Evolutionary conservation across 2,888 invertebrate genomes (phyloP).

Genomic region (Sicus ferrugineus): DNA sequence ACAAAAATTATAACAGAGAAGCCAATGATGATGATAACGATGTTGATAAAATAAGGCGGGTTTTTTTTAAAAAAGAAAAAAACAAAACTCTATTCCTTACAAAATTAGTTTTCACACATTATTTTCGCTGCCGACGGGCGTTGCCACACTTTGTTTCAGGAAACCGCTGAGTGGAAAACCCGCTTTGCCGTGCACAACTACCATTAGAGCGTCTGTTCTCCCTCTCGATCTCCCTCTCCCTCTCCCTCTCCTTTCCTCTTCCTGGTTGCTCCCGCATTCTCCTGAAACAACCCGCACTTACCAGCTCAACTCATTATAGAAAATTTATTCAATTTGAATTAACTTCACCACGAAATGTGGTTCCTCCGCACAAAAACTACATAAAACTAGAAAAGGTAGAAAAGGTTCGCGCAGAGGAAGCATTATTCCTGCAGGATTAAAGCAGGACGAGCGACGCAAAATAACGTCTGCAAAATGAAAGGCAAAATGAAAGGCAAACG

Average conservation of each 20-base stretch:
- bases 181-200: no score
- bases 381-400: background rate
- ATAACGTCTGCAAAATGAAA: background rate
- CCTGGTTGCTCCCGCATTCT: background rate
- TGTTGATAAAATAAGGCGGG: no score
- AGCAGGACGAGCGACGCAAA: background rate
- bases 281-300: background rate
- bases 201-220: no score
- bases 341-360: constrained; percentile 8
- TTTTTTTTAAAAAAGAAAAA: no score
- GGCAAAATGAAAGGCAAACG: no score
- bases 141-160: no score
- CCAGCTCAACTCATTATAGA: background rate
- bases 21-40: no score
- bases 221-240: background rate
- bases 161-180: no score
- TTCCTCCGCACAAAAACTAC: background rate
- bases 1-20: no score
- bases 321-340: constrained; percentile 23
- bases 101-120: no score
- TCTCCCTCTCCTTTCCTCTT: background rate
- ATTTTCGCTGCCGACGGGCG: no score
- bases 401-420: background rate
- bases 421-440: background rate
- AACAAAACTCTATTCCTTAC: no score